Evolutionary conservation across 2,797 vertebrate species (phyloP).

Genomic region (Sparus aurata): DNA sequence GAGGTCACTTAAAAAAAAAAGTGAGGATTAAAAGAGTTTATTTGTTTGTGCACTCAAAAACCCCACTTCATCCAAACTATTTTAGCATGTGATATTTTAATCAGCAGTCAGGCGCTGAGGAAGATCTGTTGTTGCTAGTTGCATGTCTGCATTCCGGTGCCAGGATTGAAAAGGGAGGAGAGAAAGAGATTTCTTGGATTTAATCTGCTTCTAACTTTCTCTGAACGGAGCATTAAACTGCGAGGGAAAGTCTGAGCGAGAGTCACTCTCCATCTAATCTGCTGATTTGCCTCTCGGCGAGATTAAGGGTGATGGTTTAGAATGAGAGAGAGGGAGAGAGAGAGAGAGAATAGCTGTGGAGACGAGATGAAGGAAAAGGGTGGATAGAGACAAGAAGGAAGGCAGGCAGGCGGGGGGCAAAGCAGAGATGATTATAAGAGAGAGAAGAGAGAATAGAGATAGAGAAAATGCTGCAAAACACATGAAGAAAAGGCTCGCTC

Average conservation of each 20-base stretch:
- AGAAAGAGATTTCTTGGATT: slow-evolving; percentile 71
- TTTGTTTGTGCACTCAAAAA: slow-evolving; percentile 9
- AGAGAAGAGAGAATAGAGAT: slow-evolving; percentile 19
- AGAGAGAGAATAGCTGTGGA: slow-evolving; percentile 51
- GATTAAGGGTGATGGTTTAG: slow-evolving; percentile 78
- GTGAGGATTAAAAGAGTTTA: background rate
- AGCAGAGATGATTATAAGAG: slow-evolving; percentile 49
- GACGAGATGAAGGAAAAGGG: slow-evolving; percentile 45
- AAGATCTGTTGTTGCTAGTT: slow-evolving; percentile 50
- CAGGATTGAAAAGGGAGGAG: slow-evolving; percentile 46
- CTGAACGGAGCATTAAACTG: slow-evolving; percentile 76
- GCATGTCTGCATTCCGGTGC: slow-evolving; percentile 30
- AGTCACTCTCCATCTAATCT: slow-evolving; percentile 79
- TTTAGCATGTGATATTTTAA: slow-evolving; percentile 26
- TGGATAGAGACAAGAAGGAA: slow-evolving; percentile 41
- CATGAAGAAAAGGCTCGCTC: background rate
- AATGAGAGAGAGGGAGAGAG: slow-evolving; percentile 57
- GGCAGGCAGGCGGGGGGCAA: slow-evolving; percentile 22
- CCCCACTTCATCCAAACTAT: background rate
- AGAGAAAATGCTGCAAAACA: background rate
- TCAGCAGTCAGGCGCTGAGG: slow-evolving; percentile 3
- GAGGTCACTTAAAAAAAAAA: background rate
- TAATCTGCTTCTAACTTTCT: slow-evolving; percentile 84
- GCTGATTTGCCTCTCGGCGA: slow-evolving; percentile 78
- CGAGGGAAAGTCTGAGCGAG: slow-evolving; percentile 62